These are phyloP conservation scores for Epicauta chinensis DNA, from an alignment of 1,140 invertebrate genomes.

Conservation along the genomic window DNA sequence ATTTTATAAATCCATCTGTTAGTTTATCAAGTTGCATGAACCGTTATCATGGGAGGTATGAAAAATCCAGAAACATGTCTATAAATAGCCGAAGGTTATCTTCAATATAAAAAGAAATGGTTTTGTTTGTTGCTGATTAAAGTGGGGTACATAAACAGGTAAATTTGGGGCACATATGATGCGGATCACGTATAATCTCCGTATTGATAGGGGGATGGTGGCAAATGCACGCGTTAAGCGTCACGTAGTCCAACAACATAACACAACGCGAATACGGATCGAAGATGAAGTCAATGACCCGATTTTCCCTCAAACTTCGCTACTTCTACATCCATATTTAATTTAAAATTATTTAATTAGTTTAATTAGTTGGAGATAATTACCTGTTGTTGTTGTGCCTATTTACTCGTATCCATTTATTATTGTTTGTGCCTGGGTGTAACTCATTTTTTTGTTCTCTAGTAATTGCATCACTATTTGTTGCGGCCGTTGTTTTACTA, in stretches of 20 bases:
- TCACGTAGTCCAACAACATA: slow-evolving; percentile 18
- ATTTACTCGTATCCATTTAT: slow-evolving; percentile 37
- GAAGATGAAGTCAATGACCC: slow-evolving; percentile 13
- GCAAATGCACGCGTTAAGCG: slow-evolving; percentile 4
- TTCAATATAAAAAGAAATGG: no score
- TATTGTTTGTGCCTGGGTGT: slow-evolving; percentile 24
- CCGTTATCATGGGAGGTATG: no score
- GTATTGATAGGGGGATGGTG: background rate
- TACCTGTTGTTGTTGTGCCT: slow-evolving; percentile 38
- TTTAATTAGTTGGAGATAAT: slow-evolving; percentile 13
- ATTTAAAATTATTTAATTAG: background rate
- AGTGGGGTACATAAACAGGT: no score
- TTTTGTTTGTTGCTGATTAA: no score
- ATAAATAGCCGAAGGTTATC: no score
- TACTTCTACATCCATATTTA: no score
- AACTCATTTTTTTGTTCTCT: slow-evolving; percentile 38
- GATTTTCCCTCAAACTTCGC: background rate
- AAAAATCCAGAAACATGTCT: no score
- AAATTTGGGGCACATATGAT: no score
- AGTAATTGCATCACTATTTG: slow-evolving; percentile 52
- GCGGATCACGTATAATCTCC: slow-evolving; percentile 1
- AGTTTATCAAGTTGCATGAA: no score
- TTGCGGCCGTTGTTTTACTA: slow-evolving; percentile 50
- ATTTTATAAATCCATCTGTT: no score
- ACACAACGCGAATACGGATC: background rate